Evolutionary conservation across 2,113 vertebrate species (phyloP).

Genomic region (Lagenorhynchus albirostris): DNA sequence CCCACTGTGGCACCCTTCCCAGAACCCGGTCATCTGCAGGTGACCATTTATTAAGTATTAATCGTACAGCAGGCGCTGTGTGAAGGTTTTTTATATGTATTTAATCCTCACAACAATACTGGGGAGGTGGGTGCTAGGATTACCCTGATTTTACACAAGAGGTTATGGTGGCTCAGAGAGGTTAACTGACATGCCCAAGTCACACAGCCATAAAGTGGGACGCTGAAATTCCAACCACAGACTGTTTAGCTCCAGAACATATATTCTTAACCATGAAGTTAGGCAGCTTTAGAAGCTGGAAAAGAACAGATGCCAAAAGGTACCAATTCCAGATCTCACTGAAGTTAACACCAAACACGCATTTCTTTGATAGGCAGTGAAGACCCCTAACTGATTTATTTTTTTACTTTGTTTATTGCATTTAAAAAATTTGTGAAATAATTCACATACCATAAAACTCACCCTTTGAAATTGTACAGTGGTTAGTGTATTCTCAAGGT

Average conservation of each 20-base stretch:
- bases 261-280: not conserved
- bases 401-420: not conserved
- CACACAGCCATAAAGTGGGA: not conserved
- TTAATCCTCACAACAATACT: not conserved
- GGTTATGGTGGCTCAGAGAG: not conserved
- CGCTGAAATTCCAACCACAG: not conserved
- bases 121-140: not conserved
- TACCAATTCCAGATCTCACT: not conserved
- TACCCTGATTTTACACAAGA: not conserved
- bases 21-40: not conserved
- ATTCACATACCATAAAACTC: not conserved
- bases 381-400: not conserved
- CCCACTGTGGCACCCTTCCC: not conserved
- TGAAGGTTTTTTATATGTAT: not conserved
- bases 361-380: not conserved
- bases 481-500: not conserved
- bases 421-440: not conserved
- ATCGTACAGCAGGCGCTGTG: not conserved
- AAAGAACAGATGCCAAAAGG: not conserved
- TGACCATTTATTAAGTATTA: not conserved
- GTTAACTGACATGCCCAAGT: not conserved
- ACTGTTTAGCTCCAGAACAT: not conserved
- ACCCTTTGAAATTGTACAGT: not conserved
- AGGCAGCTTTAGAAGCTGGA: not conserved
- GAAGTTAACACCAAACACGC: not conserved